Evolutionary conservation across 2,797 vertebrate species (phyloP).

Genomic region (Clarias pachynema): DNA sequence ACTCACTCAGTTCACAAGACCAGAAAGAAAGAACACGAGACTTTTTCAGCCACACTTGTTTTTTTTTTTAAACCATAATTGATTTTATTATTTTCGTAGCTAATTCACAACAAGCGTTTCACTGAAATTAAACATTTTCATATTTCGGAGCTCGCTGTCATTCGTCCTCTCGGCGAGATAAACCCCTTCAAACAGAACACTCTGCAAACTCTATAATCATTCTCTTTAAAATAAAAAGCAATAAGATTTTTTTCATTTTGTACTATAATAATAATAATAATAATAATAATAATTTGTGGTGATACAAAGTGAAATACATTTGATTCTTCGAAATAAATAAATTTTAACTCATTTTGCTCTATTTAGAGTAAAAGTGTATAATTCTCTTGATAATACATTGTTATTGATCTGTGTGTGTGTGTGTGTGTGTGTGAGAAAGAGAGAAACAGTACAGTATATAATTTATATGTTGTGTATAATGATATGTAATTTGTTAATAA

Average conservation of each 20-base stretch:
- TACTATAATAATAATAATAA: conserved; percentile 68
- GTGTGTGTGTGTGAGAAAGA: conserved; percentile 33
- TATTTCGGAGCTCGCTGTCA: conserved; percentile 77
- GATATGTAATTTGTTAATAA: conserved; percentile 19
- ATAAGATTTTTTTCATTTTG: conserved; percentile 73
- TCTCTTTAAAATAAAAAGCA: conserved; percentile 79
- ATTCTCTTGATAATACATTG: conserved; percentile 52
- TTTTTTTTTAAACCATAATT: conserved; percentile 65
- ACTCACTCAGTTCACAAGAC: neutral
- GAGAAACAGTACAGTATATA: conserved; percentile 20
- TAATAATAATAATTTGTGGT: conserved; percentile 79
- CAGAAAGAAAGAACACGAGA: conserved; percentile 59
- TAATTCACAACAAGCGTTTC: conserved; percentile 87
- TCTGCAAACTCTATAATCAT: conserved; percentile 76
- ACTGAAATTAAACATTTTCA: conserved; percentile 83
- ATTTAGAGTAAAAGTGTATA: conserved; percentile 70
- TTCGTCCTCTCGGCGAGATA: conserved; percentile 75
- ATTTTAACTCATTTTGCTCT: conserved; percentile 65
- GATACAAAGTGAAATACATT: conserved; percentile 79
- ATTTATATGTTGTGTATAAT: conserved; percentile 24
- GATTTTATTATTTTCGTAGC: conserved; percentile 83
- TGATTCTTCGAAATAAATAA: conserved; percentile 73
- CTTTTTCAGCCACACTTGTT: conserved; percentile 63
- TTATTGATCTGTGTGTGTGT: conserved; percentile 33
- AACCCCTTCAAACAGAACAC: conserved; percentile 70